Percentiles rank a stretch among this genome's conserved stretches.
phyloP scores from a whole-genome alignment of 2,888 invertebrate genomes.

The Tolmerus cingulatus region DNA sequence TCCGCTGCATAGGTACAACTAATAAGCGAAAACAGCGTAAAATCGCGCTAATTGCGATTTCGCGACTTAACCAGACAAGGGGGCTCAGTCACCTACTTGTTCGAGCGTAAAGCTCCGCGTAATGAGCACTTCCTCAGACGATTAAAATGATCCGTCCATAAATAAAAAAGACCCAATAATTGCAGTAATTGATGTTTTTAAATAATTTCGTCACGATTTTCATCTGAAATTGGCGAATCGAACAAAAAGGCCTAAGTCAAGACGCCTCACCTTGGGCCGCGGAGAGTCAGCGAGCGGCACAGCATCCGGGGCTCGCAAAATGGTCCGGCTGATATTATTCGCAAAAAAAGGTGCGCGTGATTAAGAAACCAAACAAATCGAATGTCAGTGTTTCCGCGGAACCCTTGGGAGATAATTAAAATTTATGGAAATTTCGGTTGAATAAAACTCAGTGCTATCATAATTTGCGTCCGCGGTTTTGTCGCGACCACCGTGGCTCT shows the following conservation, averaged over 20 bases:
- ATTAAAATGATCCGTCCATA: background rate
- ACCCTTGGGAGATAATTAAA: slow-evolving; percentile 46
- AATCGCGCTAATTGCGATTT: background rate
- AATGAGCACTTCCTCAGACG: slow-evolving; percentile 14
- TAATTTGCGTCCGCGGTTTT: slow-evolving; percentile 46
- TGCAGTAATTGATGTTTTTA: slow-evolving; percentile 23
- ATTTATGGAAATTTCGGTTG: slow-evolving; percentile 47
- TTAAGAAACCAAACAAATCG: slow-evolving; percentile 41
- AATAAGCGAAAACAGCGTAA: background rate
- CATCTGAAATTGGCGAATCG: background rate
- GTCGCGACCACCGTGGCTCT: slow-evolving; percentile 46
- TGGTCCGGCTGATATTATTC: background rate
- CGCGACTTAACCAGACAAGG: background rate
- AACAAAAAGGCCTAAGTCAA: background rate
- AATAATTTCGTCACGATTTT: slow-evolving; percentile 18
- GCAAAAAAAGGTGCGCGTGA: slow-evolving; percentile 9
- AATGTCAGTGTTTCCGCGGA: slow-evolving; percentile 35
- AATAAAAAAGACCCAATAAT: slow-evolving; percentile 11
- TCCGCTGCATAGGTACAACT: background rate
- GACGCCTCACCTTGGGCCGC: background rate
- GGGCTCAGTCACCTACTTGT: background rate
- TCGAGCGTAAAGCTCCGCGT: slow-evolving; percentile 14
- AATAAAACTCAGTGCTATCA: slow-evolving; percentile 47
- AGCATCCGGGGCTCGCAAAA: background rate
- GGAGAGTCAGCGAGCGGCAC: background rate